A percentile compares a stretch with the other conserved stretches of the same genome.
These are phyloP conservation scores for Cassiopea xamachana DNA, from an alignment of 30 jellyfish, hydroid and myxozoan genomes.

Conservation along the genomic window DNA sequence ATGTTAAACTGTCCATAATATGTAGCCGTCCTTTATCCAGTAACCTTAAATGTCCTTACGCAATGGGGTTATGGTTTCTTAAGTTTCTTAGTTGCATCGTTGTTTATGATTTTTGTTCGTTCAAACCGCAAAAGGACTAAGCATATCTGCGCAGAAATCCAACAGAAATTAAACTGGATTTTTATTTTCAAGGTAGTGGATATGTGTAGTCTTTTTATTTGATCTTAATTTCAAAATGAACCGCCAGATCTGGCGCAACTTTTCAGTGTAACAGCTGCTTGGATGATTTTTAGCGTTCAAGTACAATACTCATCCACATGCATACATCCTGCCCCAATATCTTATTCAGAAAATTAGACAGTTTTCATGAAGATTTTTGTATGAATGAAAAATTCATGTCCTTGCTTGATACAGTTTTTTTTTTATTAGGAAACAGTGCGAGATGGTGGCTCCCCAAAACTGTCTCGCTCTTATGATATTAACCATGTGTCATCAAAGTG, in stretches of 20 bases:
- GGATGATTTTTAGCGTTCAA: neutral
- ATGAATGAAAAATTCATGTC: too few species aligned
- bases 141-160: neutral
- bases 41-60: too few species aligned
- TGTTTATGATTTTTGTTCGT: too few species aligned
- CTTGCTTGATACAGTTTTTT: too few species aligned
- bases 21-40: too few species aligned
- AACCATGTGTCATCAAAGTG: neutral
- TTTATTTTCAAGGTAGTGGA: neutral
- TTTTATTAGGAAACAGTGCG: slow-evolving; percentile 4
- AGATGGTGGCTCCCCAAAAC: neutral
- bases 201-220: neutral
- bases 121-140: neutral
- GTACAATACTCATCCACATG: neutral
- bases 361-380: too few species aligned
- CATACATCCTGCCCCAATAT: too few species aligned
- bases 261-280: neutral
- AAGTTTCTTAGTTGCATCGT: neutral
- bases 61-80: neutral
- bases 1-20: too few species aligned
- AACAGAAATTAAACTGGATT: neutral
- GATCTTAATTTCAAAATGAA: neutral
- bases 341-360: too few species aligned
- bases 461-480: neutral
- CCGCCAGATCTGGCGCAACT: neutral